Base-by-base conservation (phyloP, 2,888 invertebrate species). In the Agrenia bidenticulata region DNA sequence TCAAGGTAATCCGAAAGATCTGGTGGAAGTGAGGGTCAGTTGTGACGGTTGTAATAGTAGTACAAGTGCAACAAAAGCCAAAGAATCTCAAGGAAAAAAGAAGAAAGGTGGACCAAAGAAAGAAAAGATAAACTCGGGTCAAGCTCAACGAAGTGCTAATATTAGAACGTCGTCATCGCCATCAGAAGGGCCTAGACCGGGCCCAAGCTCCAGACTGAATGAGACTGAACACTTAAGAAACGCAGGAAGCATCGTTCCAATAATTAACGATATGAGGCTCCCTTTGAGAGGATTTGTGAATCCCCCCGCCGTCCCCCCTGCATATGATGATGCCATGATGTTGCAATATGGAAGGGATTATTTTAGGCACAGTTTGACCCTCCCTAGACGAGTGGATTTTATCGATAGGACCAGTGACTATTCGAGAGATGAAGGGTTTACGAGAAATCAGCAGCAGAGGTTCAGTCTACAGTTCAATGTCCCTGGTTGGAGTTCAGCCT, bases 381-480 rank as follows among this genome's bases (percentile, higher is more conserved):
- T 75, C n/a, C 75, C 75, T 21, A 63, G 72, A 9, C 56, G 67
- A 27, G 63, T 63, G 2, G 56, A 60, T 4, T 32, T 67, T 39
- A 62, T 64, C 24, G 62, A 59, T 11, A 58, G 58, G 21, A 21
- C 59, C 13, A 32, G 19, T 9, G 60, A 49, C 9, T 58, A 60
- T 49, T 55, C 45, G 1, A 37, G 55, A 19, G 39, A 26, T 2
- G 59, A 61, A 61, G 50, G 60, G 63, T 21, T 17, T 37, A 9
- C 23, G 42, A 5, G 41, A 39, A n/a, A 60, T 21, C 64, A 65
- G 17, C 67, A 69, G 19, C 75, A 73, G 26, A 51, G 75, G 2
- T 75, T 59, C 50, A 73, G 73, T 69, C 58, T 75, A n/a, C 75
- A 75, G 56, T 70, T 75, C 37, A 63, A 72, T 41, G 67, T 73